These are phyloP conservation scores for Adelosebastes latens DNA, from an alignment of 2,797 vertebrate species.

Conservation along the genomic window DNA sequence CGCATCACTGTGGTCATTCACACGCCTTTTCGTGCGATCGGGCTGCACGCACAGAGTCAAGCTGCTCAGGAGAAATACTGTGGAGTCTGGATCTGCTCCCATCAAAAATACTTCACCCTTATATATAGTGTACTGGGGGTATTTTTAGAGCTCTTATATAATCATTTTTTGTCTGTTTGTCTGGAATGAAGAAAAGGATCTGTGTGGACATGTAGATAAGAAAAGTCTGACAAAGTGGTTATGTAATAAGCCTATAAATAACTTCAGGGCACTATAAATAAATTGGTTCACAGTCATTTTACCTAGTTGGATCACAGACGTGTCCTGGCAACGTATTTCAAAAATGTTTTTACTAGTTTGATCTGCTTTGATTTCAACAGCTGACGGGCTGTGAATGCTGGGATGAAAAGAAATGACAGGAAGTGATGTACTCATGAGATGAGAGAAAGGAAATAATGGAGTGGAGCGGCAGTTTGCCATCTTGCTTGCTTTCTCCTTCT, in stretches of 20 bases:
- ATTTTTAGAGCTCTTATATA: slow-evolving; percentile 69
- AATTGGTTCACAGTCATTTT: slow-evolving; percentile 26
- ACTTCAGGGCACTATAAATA: slow-evolving; percentile 62
- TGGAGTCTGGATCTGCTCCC: slow-evolving; percentile 22
- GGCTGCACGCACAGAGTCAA: not conserved
- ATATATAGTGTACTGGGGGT: slow-evolving; percentile 45
- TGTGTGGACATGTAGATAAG: slow-evolving; percentile 48
- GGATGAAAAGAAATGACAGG: slow-evolving; percentile 20
- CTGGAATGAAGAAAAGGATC: slow-evolving; percentile 34
- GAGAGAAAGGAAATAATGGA: slow-evolving; percentile 5
- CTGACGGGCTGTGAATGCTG: slow-evolving; percentile 24
- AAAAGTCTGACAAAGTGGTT: slow-evolving; percentile 62
- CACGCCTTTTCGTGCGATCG: no score
- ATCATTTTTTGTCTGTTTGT: slow-evolving; percentile 54
- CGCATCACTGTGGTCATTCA: no score
- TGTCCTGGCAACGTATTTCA: slow-evolving; percentile 12
- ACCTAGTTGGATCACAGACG: slow-evolving; percentile 35
- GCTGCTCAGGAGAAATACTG: slow-evolving; percentile 26
- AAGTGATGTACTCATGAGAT: slow-evolving; percentile 25
- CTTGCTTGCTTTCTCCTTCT: slow-evolving; percentile 1
- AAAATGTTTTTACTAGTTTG: slow-evolving; percentile 31
- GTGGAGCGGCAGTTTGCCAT: slow-evolving; percentile 11
- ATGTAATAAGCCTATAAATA: slow-evolving; percentile 68
- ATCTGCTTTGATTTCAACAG: slow-evolving; percentile 37
- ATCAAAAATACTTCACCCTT: slow-evolving; percentile 37